Conservation (phyloP, 2,888 invertebrate species). For the Tinea trinotella region DNA sequence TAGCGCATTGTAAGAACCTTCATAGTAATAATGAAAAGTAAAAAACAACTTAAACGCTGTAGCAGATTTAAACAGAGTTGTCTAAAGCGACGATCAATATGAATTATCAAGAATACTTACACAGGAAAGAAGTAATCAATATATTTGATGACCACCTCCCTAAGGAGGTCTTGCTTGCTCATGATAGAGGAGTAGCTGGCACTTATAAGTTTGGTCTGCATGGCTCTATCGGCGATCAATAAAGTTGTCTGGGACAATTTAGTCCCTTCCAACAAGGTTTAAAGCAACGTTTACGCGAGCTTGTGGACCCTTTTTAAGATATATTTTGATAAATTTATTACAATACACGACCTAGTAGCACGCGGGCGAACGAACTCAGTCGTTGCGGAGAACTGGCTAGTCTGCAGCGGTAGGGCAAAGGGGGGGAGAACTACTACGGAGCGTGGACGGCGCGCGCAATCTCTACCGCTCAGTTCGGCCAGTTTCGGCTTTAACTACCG, state of each 20-base stretch:
- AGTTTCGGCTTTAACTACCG: slow-evolving; percentile 46
- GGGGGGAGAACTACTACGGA: slow-evolving; percentile 43
- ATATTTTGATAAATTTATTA: background rate
- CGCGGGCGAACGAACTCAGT: slow-evolving; percentile 64
- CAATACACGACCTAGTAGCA: slow-evolving; percentile 28
- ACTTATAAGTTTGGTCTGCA: slow-evolving; percentile 73
- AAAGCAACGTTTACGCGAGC: background rate
- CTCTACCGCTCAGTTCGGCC: slow-evolving; percentile 22
- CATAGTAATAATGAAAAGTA: slow-evolving; percentile 19
- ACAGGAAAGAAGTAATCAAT: slow-evolving; percentile 80
- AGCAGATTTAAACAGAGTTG: background rate
- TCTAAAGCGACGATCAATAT: background rate
- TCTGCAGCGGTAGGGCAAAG: slow-evolving; percentile 42
- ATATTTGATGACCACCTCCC: slow-evolving; percentile 80
- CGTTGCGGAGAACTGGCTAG: slow-evolving; percentile 68
- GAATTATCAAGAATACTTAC: slow-evolving; percentile 61
- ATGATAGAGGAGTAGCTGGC: slow-evolving; percentile 76
- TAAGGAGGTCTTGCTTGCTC: slow-evolving; percentile 77
- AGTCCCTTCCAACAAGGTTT: background rate
- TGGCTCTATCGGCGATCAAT: slow-evolving; percentile 40
- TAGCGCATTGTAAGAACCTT: slow-evolving; percentile 48
- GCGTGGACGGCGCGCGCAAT: slow-evolving; percentile 36
- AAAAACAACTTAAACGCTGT: background rate
- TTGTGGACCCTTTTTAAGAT: background rate
- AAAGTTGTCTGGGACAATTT: slow-evolving; percentile 11